Base-by-base conservation (phyloP, 2,888 invertebrate genomes). In the Imbricaverruca yamaguchii region DNA sequence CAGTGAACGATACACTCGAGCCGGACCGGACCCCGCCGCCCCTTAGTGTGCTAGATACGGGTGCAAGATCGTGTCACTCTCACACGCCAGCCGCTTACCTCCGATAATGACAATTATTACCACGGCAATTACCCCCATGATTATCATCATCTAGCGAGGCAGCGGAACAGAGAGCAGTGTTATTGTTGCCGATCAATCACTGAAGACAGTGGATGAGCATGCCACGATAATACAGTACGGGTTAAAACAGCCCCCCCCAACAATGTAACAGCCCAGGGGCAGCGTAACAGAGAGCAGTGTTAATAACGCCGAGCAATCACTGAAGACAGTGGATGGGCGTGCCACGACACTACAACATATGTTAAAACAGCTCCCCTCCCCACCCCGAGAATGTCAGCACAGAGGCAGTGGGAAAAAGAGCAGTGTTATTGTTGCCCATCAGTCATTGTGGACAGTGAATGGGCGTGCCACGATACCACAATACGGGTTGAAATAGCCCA, bases 141-240 rank as follows among this genome's bases (percentile, higher is more conserved):
- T 57, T 57, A 79, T 79, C 79, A 79, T 79, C 79, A 79, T 79
- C 79, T 79, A 74, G 53, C 55, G 53, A 55, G 74, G 53, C 53
- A 55, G 53, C 53, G 74, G 74, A 55, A 55, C 21, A 74, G 74
- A 74, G 74, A 21, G 21, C 23, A 12, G 65, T 23, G 65, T 65
- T 65, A 65, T 23, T 23, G 23, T 65, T 8, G 9, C 23, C 65
- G n/a, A 39, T 3, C 39, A 39, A 39, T 39, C 39, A 39, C 39
- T 39, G 39, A 39, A 67, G 63, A 63, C 10, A 23, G n/a, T 10
- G 67, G 23, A 11, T 25, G 23, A 11, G 13, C 57, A 7, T 15
- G 15, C 57, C 57, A 57, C 67, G 23, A 12, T 10, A 67, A 23
- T 4, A 39, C 39, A 39, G 4, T 4, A 39, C 39, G 39, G 39